These are phyloP conservation scores for Datnioides undecimradiatus DNA, from an alignment of 2,113 vertebrate species.

Conservation along the genomic window DNA sequence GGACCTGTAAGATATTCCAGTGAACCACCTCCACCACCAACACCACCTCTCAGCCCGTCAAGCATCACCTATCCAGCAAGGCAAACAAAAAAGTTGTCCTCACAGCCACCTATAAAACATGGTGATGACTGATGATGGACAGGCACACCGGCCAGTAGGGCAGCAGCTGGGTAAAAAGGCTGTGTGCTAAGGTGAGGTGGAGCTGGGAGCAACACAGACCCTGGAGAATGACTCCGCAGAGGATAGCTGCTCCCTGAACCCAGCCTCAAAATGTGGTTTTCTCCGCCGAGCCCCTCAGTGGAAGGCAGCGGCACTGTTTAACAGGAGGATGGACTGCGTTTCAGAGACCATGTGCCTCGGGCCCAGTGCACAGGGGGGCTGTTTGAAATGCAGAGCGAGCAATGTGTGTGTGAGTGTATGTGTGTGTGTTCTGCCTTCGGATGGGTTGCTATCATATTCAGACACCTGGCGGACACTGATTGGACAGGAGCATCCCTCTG, in stretches of 20 bases:
- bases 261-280: conserved; percentile 42
- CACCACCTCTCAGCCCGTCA: conserved; percentile 45
- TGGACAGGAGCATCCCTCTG: conserved; percentile 78
- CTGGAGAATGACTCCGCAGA: conserved; percentile 38
- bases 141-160: conserved; percentile 23
- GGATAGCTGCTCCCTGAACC: conserved; percentile 55
- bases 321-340: conserved; percentile 49
- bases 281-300: conserved; percentile 48
- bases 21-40: conserved; percentile 46
- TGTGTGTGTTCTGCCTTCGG: conserved; percentile 68
- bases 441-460: conserved; percentile 81
- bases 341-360: conserved; percentile 52
- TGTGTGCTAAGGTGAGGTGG: conserved; percentile 25
- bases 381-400: conserved; percentile 78
- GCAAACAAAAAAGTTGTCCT: conserved; percentile 41
- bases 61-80: conserved; percentile 47
- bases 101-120: conserved; percentile 37
- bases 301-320: conserved; percentile 45
- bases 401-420: conserved; percentile 41
- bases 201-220: conserved; percentile 42
- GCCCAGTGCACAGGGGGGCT: conserved; percentile 59
- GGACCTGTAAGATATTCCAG: conserved; percentile 77
- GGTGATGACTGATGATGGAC: conserved; percentile 54
- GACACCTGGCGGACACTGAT: conserved; percentile 82
- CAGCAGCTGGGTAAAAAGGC: conserved; percentile 6